Evolutionary conservation across 2,888 invertebrate genomes (phyloP).

Genomic region (Synergus gifuensis): DNA sequence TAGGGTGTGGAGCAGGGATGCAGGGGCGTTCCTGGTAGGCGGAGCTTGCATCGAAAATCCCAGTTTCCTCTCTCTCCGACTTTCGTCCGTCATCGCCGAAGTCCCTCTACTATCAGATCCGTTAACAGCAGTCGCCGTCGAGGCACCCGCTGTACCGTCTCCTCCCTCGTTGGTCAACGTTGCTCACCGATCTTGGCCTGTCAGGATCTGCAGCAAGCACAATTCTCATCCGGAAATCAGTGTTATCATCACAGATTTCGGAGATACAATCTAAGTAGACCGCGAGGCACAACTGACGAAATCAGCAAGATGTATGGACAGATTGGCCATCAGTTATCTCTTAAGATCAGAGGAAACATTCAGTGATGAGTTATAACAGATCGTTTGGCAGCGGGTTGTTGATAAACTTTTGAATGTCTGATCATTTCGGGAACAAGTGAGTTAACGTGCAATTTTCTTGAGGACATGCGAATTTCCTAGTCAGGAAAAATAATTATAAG

Average conservation of each 20-base stretch:
- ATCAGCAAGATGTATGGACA: background rate
- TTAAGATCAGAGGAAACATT: background rate
- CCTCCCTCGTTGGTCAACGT: conserved; percentile 49
- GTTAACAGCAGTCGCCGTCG: conserved; percentile 75
- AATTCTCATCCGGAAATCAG: conserved; percentile 6
- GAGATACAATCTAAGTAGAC: background rate
- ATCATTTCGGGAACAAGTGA: background rate
- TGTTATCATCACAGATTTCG: background rate
- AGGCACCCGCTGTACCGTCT: conserved; percentile 72
- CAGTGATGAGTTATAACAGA: background rate
- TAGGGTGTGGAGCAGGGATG: conserved; percentile 60
- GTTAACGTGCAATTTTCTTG: background rate
- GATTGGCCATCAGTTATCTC: background rate
- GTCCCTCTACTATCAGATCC: conserved; percentile 70
- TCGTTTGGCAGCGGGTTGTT: conserved; percentile 1
- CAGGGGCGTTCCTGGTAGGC: conserved; percentile 67
- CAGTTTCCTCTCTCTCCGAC: conserved; percentile 59
- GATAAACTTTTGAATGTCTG: background rate
- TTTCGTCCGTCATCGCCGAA: conserved; percentile 71
- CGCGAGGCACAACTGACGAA: background rate
- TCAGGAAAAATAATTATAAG: too few relatives aligned
- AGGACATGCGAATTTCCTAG: background rate
- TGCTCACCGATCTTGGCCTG: conserved; percentile 15
- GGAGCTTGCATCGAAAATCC: conserved; percentile 71
- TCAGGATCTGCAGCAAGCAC: conserved; percentile 1